Base-by-base conservation (phyloP, 2,888 invertebrate species). In the Brenthis daphne region DNA sequence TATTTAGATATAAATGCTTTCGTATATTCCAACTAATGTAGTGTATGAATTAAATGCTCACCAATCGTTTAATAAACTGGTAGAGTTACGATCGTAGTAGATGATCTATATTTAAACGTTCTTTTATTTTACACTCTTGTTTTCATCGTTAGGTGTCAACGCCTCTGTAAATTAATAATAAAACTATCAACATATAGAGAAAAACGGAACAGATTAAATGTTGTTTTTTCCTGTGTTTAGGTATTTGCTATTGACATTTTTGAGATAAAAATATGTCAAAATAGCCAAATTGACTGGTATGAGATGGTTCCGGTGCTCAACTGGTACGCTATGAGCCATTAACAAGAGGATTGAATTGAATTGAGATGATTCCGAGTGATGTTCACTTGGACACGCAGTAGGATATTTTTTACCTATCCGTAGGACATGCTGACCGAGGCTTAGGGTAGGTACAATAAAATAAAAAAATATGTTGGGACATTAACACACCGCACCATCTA, bases 161-260 rank as follows among this genome's bases (percentile, higher is more conserved):
- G 60, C 60, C 48, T n/a, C 60, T 29, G 48, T 24, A 50, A 16
- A 29, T 60, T 60, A 60, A 50, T 50, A 50, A 60, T 60, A 50
- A 60, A 60, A 48, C 60, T 60, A 50, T 60, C 60, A 60, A 60
- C 60, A 12, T 6, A 1, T 16, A 48, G 2, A 6, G 5, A 50
- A n/a, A n/a, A 29, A 29, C 8, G 29, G 24, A 50, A 24, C 60
- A 50, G 24, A 48, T 58, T 58, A 14, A 58, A 47, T 48, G 24
- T n/a, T 58, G 13, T 60, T 60, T 29, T 60, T 60, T 60, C 60
- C 60, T 60, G 60, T 50, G 24, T 12, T 29, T 50, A 60, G 20
- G 0, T 6, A 24, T 48, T 58, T 50, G 48, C 2, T n/a, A 48
- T n/a, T 48, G 48, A 14, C n/a, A 60, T 24, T 50, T 43, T 43